Conservation (phyloP, 2,888 invertebrate genomes). For the Aphrophora alni region DNA sequence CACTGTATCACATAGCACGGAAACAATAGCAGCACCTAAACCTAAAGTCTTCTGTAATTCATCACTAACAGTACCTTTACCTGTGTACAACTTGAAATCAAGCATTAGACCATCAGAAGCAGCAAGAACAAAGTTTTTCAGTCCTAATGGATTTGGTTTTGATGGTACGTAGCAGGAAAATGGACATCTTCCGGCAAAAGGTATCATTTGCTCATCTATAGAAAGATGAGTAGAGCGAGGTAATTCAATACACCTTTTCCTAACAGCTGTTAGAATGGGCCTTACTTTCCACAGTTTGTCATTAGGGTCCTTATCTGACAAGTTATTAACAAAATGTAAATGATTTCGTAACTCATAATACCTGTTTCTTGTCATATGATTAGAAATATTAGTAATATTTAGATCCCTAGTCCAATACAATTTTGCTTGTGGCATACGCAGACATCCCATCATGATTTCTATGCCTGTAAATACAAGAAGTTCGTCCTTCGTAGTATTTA, state of each 20-base stretch:
- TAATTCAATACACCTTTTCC: neutral
- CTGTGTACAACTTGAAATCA: conserved; percentile 12
- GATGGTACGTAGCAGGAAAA: conserved; percentile 11
- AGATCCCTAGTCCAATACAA: too few species aligned
- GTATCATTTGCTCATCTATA: conserved; percentile 21
- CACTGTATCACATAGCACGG: neutral
- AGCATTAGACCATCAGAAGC: conserved; percentile 18
- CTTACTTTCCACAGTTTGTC: conserved; percentile 18
- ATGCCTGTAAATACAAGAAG: too few species aligned
- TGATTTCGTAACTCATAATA: too few species aligned
- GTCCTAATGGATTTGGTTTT: conserved; percentile 24
- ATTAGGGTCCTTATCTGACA: too few species aligned
- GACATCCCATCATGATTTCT: neutral
- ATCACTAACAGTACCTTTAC: conserved; percentile 16
- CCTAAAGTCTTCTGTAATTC: conserved; percentile 11
- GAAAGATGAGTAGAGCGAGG: neutral
- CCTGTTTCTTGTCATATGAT: too few species aligned
- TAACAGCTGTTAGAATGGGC: neutral
- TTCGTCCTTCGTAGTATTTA: neutral
- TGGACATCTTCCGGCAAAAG: conserved; percentile 16
- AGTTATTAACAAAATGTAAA: too few species aligned
- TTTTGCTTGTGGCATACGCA: conserved; percentile 10
- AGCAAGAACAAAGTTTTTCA: conserved; percentile 21
- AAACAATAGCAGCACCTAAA: conserved; percentile 19
- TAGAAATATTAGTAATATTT: too few species aligned